phyloP scores from a whole-genome alignment of 2,888 invertebrate species.

The Altica lythri region DNA sequence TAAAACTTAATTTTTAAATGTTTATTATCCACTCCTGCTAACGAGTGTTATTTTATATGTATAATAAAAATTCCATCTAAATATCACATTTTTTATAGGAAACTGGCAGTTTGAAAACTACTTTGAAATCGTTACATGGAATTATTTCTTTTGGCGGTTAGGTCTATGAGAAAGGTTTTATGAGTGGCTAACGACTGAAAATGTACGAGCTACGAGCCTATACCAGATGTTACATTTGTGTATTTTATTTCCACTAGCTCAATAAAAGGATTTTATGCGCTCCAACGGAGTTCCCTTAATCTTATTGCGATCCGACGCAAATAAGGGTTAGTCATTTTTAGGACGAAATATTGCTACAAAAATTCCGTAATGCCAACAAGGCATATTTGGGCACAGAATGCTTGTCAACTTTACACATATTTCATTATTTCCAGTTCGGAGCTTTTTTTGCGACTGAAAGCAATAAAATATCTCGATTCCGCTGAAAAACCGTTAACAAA shows the following conservation, averaged over 20 bases:
- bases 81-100: neutral
- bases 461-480: constrained; percentile 19
- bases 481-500: constrained; percentile 1
- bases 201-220: neutral
- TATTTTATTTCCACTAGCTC: constrained; percentile 39
- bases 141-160: constrained; percentile 1
- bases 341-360: constrained; percentile 22
- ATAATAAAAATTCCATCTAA: neutral
- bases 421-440: constrained; percentile 27
- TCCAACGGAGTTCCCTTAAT: constrained; percentile 41
- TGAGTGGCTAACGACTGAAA: neutral
- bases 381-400: constrained; percentile 24
- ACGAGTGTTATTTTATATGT: no score
- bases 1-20: no score
- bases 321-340: constrained; percentile 38
- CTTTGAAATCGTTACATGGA: neutral
- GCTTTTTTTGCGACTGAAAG: constrained; percentile 12
- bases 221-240: no score
- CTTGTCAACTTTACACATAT: constrained; percentile 28
- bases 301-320: constrained; percentile 41
- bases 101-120: neutral
- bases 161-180: constrained; percentile 3
- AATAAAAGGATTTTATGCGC: constrained; percentile 43
- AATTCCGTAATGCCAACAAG: constrained; percentile 23
- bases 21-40: no score